These are phyloP conservation scores for Ameiurus melas DNA, from an alignment of 2,113 vertebrate species.

Conservation along the genomic window DNA sequence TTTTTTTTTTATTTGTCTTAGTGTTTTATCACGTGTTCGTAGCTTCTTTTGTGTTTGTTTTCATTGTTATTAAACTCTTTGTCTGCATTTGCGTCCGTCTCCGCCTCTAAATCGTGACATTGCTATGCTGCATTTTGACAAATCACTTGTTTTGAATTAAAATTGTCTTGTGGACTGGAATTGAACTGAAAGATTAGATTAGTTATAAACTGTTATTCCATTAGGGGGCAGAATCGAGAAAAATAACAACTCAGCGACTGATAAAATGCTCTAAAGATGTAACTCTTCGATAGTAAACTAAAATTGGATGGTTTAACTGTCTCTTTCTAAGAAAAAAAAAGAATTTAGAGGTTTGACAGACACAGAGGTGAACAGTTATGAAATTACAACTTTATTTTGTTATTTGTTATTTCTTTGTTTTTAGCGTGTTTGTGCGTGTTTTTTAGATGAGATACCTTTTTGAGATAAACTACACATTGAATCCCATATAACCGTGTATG, in stretches of 20 bases:
- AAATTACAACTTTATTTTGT: not conserved
- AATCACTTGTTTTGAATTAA: not conserved
- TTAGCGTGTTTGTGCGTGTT: not conserved
- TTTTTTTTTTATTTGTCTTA: too few species aligned
- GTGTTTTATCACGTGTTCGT: too few species aligned
- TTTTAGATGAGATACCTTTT: not conserved
- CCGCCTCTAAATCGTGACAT: too few species aligned
- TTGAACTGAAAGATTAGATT: not conserved
- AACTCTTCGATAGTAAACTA: not conserved
- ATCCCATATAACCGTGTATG: not conserved
- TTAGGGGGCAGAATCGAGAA: not conserved
- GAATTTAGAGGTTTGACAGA: too few species aligned
- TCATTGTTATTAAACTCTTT: too few species aligned
- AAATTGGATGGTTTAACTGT: not conserved
- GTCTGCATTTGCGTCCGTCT: too few species aligned
- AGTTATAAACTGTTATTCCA: not conserved
- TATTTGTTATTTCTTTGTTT: not conserved
- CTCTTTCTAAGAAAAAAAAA: not conserved
- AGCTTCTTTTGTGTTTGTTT: too few species aligned
- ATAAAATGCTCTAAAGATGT: not conserved
- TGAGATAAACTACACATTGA: too few species aligned
- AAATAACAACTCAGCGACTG: not conserved
- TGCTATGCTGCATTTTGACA: not conserved
- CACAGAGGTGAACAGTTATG: not conserved
- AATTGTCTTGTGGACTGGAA: not conserved